Base-by-base conservation (phyloP, 1,140 invertebrate species). In the Leptopilina clavipes region DNA sequence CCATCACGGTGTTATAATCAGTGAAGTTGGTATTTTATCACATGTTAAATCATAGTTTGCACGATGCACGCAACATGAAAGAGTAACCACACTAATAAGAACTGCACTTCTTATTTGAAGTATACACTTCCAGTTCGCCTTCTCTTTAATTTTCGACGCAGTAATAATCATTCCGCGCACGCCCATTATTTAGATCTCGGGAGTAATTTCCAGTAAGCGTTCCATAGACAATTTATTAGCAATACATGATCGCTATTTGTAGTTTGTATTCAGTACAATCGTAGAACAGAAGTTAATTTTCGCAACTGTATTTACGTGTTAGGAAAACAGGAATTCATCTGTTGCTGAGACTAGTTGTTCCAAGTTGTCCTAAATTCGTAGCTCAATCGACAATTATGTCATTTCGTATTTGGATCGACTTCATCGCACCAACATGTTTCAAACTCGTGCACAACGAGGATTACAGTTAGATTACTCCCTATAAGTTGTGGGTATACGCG, bases 361-460 rank as follows among this genome's bases (percentile, higher is more conserved):
- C 31, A 37, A 31, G n/a, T n/a, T 31, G 59, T 65, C 25, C 59
- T 65, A 65, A 65, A 65, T 65, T 65, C 59, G 59, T 65, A 31
- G 25, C 59, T 19, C 59, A 31, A 65, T 65, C 59, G 22, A 19
- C 59, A 65, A 65, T 65, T 65, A 65, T 65, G 59, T 65, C 59
- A 65, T 65, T 65, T 65, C 59, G 59, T 65, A 65, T 65, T 65
- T 65, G 59, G 59, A 65, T 65, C 59, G 59, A 65, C 59, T 22
- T 65, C 59, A 22, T 65, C 59, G 59, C 22, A 19, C 19, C 22
- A 65, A 65, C 59, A 65, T 65, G 59, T 65, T 31, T 31, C 59
- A 37, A 65, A 65, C 59, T 65, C 59, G 59, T 65, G 59, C 59
- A 65, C 59, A 65, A 65, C 59, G 25, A 65, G 59, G 14, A 65